Evolutionary conservation across 2,888 invertebrate species (phyloP).

Genomic region (Unio pictorum): DNA sequence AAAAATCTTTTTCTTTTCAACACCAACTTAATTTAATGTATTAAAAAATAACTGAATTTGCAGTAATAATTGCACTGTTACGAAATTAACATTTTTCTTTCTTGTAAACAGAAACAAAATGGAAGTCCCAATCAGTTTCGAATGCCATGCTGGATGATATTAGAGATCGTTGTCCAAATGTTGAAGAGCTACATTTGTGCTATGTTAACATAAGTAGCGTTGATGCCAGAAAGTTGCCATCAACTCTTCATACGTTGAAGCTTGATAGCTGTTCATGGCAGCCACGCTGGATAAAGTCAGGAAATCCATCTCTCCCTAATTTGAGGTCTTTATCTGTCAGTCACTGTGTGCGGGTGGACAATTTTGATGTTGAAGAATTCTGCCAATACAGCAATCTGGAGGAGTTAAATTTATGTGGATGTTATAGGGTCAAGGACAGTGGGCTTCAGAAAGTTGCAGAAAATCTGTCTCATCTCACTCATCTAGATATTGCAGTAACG

Average conservation of each 20-base stretch:
- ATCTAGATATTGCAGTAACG: slow-evolving; percentile 36
- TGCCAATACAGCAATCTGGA: slow-evolving; percentile 32
- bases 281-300: slow-evolving; percentile 49
- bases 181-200: slow-evolving; percentile 43
- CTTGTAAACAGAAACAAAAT: slow-evolving; percentile 36
- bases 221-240: slow-evolving; percentile 38
- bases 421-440: slow-evolving; percentile 45
- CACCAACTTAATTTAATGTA: background rate
- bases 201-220: slow-evolving; percentile 43
- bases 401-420: slow-evolving; percentile 41
- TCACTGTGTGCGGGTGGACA: slow-evolving; percentile 41
- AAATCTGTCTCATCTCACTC: slow-evolving; percentile 28
- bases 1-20: too few species aligned
- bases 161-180: slow-evolving; percentile 55
- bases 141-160: slow-evolving; percentile 60
- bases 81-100: slow-evolving; percentile 1
- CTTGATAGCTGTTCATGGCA: slow-evolving; percentile 46
- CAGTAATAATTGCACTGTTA: background rate
- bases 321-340: slow-evolving; percentile 41
- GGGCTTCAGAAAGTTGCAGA: slow-evolving; percentile 40
- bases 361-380: slow-evolving; percentile 43
- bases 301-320: slow-evolving; percentile 32
- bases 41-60: background rate
- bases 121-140: slow-evolving; percentile 51
- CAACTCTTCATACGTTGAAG: slow-evolving; percentile 33